These are phyloP conservation scores for Sterna hirundo DNA, from an alignment of 2,113 vertebrate species.

Conservation along the genomic window DNA sequence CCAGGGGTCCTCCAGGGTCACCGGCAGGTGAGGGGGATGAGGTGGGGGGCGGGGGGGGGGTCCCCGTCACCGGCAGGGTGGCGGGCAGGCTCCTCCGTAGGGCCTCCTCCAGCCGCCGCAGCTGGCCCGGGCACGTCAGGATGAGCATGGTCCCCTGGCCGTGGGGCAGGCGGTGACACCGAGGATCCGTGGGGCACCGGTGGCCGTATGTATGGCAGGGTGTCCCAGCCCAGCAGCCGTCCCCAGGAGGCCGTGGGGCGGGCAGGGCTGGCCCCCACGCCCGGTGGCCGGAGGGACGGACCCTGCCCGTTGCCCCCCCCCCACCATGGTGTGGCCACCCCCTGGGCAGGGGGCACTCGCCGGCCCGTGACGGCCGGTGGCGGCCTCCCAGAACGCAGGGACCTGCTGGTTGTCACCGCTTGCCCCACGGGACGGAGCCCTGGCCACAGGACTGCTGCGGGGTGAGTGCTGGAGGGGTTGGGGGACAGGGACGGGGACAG, in stretches of 20 bases:
- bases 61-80: not conserved
- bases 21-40: not conserved
- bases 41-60: no score
- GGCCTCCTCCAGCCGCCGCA: not conserved
- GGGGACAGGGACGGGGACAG: not conserved
- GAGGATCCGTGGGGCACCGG: not conserved
- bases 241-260: accelerated
- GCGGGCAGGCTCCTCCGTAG: not conserved
- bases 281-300: not conserved
- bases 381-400: no score
- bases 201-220: not conserved
- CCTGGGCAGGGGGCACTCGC: not conserved
- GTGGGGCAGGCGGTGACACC: accelerated
- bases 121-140: not conserved
- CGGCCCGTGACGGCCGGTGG: not conserved
- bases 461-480: not conserved
- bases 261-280: not conserved
- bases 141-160: not conserved
- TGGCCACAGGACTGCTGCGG: not conserved
- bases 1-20: not conserved
- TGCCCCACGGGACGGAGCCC: not conserved
- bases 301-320: not conserved
- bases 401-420: not conserved
- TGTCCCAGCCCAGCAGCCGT: not conserved
- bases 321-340: not conserved